Evolutionary conservation across 2,797 vertebrate genomes (phyloP), one percentile per base, ranked within the genome.

Genomic region (Arctocebus calabarensis): DNA sequence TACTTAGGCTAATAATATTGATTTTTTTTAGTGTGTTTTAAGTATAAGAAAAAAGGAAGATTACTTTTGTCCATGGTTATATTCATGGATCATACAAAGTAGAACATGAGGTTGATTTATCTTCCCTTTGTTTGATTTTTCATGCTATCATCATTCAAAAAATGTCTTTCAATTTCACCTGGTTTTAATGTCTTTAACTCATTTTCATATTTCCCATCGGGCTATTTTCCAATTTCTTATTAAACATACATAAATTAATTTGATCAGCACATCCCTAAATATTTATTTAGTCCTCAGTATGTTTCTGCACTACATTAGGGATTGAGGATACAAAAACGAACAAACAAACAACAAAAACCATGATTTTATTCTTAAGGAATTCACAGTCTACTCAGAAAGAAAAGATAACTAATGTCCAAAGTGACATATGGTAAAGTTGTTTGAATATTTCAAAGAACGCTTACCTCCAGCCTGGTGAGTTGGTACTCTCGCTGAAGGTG

Each of bases 1-100:
- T 97, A 98, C 97, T 97, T 98, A 98, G 98, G 97, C 97, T 98
- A 97, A 98, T 97, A 98, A 84, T 97, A 98, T 98, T 98, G 98
- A 99, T 98, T 98, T 71, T 52, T 77, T 52, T 96, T 83, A 52
- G 71, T 97, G 87, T 97, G 93, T 88, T 0, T 92, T 93, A 96
- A 97, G 91, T 43, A 43, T 75, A 71, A 94, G 87, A 92, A 79
- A 94, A 97, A 89, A 81, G 96, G 95, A 97, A 97, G 57, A 78
- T 93, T 92, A 25, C 25, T 78, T 70, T 61, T 93, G 20, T 45
- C 10, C 10, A 3, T 92, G 45, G 92, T 81, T 92, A n/a, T 94
- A 91, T 95, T 96, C 66, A 96, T 34, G 84, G 85, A 64, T 11
- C 16, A 40, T 13, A 74, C 25, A 91, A 64, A 29, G 4, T 22